These are phyloP conservation scores for Halesus radiatus DNA, from an alignment of 1,140 invertebrate genomes.

Conservation along the genomic window DNA sequence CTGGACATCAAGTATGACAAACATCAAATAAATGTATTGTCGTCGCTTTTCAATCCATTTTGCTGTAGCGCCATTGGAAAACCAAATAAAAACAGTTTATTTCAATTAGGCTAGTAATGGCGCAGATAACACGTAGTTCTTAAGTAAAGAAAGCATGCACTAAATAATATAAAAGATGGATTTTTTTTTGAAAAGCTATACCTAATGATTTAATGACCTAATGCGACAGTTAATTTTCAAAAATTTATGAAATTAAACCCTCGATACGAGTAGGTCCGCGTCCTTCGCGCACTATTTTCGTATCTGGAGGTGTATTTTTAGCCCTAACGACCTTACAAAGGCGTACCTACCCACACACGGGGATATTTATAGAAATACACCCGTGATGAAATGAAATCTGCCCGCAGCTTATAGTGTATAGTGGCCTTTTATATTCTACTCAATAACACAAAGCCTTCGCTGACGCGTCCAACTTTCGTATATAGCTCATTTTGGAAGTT, in stretches of 20 bases:
- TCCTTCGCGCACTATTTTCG: background rate
- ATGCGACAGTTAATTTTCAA: too few relatives aligned
- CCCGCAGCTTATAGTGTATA: background rate
- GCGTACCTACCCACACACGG: background rate
- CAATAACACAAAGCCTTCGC: background rate
- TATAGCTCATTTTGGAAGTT: too few relatives aligned
- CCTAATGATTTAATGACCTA: too few relatives aligned
- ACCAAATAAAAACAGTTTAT: background rate
- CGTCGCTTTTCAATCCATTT: too few relatives aligned
- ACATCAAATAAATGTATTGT: too few relatives aligned
- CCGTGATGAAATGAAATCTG: background rate
- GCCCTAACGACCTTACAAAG: background rate
- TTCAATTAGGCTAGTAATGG: slow-evolving; percentile 9
- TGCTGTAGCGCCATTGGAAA: slow-evolving; percentile 5
- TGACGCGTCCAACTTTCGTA: too few relatives aligned
- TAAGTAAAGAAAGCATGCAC: too few relatives aligned
- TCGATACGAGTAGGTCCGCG: too few relatives aligned
- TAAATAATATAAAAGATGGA: too few relatives aligned
- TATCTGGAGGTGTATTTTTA: slow-evolving; percentile 1
- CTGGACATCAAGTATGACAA: slow-evolving; percentile 16
- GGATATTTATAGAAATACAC: slow-evolving; percentile 8
- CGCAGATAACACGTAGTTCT: background rate
- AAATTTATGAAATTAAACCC: too few relatives aligned
- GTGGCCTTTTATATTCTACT: slow-evolving; percentile 22
- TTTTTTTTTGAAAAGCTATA: too few relatives aligned